Evolutionary conservation across 2,797 vertebrate genomes (phyloP).

Genomic region (Lindbergichthys nudifrons): DNA sequence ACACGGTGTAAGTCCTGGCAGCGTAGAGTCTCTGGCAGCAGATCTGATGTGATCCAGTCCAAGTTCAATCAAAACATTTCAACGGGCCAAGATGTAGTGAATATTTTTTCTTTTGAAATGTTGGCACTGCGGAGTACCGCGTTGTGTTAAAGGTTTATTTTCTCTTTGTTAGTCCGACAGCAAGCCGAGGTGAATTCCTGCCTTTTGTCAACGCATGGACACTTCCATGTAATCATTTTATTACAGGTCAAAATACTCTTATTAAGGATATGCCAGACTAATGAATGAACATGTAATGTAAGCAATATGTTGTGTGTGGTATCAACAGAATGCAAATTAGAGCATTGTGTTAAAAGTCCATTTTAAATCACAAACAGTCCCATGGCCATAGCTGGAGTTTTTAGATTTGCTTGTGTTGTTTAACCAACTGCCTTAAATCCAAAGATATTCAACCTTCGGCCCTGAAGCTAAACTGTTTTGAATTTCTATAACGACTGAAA

Average conservation of each 20-base stretch:
- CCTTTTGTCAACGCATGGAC: constrained; percentile 16
- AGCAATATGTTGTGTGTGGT: background rate
- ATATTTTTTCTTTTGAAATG: constrained; percentile 58
- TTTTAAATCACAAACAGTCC: too few species aligned
- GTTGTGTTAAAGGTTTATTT: constrained; percentile 58
- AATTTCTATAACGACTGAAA: background rate
- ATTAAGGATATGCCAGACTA: background rate
- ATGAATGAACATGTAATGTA: constrained; percentile 1
- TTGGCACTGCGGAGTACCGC: constrained; percentile 24
- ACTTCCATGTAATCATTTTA: background rate
- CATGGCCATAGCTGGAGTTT: too few species aligned
- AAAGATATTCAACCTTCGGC: background rate
- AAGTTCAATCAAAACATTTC: constrained; percentile 70
- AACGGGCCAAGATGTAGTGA: constrained; percentile 58
- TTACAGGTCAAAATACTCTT: background rate
- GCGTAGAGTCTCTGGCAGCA: constrained; percentile 58
- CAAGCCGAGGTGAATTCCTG: constrained; percentile 29
- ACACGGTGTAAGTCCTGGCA: constrained; percentile 60
- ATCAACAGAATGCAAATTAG: background rate
- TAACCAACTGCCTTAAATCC: background rate
- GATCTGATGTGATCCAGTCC: constrained; percentile 62
- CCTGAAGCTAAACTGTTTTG: background rate
- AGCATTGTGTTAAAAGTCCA: background rate
- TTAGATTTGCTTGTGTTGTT: background rate
- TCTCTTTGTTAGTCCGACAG: constrained; percentile 42